Evolutionary conservation across 2,113 vertebrate species (phyloP), one percentile per base, ranked within the genome.

Genomic region (Cinclus cinclus): DNA sequence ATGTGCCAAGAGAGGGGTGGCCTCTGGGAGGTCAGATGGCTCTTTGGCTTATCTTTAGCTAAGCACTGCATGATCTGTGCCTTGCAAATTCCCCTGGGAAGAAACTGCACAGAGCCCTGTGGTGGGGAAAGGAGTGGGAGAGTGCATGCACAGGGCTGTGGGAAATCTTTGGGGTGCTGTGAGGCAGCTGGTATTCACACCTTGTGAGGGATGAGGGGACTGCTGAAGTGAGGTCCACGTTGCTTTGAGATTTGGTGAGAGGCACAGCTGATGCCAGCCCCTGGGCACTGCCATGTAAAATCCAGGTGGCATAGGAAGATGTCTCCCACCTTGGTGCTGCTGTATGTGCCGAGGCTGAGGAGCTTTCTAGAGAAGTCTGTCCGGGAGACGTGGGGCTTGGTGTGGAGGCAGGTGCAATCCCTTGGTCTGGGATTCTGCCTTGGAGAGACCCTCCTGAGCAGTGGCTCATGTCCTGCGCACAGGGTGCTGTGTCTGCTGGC

Each of bases 1-100:
- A 37, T 0, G 2, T 37, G 71, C 68, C 73, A 65, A 46, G 37
- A 80, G n/a, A 74, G 50, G 64, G 9, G 15, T 78, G 64, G 81
- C 68, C 39, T 75, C 7, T 10, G 31, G 18, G 58, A 87, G 56
- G 65, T 84, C 56, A 78, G 46, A 67, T 2, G 18, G 27, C 21
- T 47, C 56, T 88, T 74, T 47, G 76, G 33, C 42, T 44, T 70
- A 87, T 64, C 89, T 86, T 65, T 63, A 87, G 47, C 71, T 94
- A 60, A 88, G 87, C 35, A 82, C 49, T 69, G 33, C 6, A 4
- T 80, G 67, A 64, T 85, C 27, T 68, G 47, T 85, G 70, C 59
- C 46, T 21, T 2, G 6, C 33, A 77, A 35, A 46, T 88, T 92
- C 83, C 63, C 21, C 31, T 46, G 59, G 64, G 55, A 92, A 65